Evolutionary conservation across 2,888 invertebrate genomes (phyloP).

Genomic region (Lasioglossum vierecki): DNA sequence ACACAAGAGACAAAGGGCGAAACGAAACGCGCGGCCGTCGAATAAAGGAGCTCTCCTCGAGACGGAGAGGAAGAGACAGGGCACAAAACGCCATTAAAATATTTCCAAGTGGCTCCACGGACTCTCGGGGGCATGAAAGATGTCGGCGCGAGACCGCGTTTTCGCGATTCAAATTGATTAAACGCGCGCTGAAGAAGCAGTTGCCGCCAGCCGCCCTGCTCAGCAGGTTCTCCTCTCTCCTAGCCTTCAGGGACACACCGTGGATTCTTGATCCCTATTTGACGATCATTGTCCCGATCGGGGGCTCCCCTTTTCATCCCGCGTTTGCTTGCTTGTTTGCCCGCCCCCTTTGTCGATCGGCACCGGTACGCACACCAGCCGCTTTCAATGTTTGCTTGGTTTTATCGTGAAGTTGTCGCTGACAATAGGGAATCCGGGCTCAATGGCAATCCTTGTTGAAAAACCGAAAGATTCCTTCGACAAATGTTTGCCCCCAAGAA

Average conservation of each 20-base stretch:
- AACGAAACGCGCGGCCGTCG: slow-evolving; percentile 67
- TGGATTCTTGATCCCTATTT: slow-evolving; percentile 30
- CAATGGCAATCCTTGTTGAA: background rate
- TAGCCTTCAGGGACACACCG: slow-evolving; percentile 11
- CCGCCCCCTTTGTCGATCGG: slow-evolving; percentile 1
- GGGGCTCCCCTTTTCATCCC: slow-evolving; percentile 19
- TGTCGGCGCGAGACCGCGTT: slow-evolving; percentile 50
- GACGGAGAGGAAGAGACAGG: slow-evolving; percentile 56
- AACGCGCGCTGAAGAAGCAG: slow-evolving; percentile 39
- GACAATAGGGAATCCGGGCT: slow-evolving; percentile 7
- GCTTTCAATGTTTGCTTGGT: slow-evolving; percentile 7
- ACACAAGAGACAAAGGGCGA: slow-evolving; percentile 78
- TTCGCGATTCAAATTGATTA: slow-evolving; percentile 66
- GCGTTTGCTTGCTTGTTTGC: background rate
- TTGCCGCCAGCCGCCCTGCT: slow-evolving; percentile 10
- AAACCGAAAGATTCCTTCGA: background rate
- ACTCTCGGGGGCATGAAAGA: slow-evolving; percentile 52
- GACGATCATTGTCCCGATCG: slow-evolving; percentile 21
- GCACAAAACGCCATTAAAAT: slow-evolving; percentile 83
- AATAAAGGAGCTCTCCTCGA: slow-evolving; percentile 70
- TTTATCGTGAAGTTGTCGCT: background rate
- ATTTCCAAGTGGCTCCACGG: slow-evolving; percentile 70
- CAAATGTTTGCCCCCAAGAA: background rate
- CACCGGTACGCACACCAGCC: background rate
- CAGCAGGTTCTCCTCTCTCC: slow-evolving; percentile 13